Percentiles rank a stretch among this genome's conserved stretches.
phyloP scores from a whole-genome alignment of 2,113 vertebrate genomes.

The Podiceps cristatus region DNA sequence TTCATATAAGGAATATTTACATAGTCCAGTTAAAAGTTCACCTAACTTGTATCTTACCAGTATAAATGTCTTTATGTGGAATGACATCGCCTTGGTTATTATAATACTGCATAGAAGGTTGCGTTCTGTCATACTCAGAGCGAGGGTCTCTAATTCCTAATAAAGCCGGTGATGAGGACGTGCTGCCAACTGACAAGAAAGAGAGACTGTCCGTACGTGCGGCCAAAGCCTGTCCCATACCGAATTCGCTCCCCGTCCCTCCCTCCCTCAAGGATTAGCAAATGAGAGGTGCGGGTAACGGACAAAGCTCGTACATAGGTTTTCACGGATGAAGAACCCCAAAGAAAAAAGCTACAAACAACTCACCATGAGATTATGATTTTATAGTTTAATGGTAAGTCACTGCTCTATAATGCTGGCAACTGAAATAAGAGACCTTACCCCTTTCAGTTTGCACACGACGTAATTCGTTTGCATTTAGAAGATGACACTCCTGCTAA shows the following conservation, averaged over 20 bases:
- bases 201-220: not conserved
- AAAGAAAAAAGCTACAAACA: not conserved
- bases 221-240: not conserved
- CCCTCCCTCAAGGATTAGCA: not conserved
- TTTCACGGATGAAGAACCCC: not conserved
- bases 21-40: not conserved
- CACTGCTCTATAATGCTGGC: not conserved
- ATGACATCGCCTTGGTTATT: conserved; percentile 91
- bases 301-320: accelerated
- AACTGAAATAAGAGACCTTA: no score
- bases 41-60: conserved; percentile 80
- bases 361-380: not conserved
- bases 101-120: conserved; percentile 97
- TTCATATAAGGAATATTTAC: not conserved
- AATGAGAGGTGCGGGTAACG: not conserved
- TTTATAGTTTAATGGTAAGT: no score
- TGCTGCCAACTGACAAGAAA: conserved; percentile 87
- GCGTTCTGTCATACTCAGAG: conserved; percentile 90
- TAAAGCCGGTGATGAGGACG: conserved; percentile 93
- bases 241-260: not conserved
- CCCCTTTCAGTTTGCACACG: accelerated
- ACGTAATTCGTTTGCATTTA: not conserved
- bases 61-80: conserved; percentile 89
- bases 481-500: not conserved
- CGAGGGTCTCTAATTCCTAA: conserved; percentile 92